Percentiles rank a stretch among this genome's conserved stretches.
Conservation (phyloP, 2,797 vertebrate species). For the Synanceia verrucosa region DNA sequence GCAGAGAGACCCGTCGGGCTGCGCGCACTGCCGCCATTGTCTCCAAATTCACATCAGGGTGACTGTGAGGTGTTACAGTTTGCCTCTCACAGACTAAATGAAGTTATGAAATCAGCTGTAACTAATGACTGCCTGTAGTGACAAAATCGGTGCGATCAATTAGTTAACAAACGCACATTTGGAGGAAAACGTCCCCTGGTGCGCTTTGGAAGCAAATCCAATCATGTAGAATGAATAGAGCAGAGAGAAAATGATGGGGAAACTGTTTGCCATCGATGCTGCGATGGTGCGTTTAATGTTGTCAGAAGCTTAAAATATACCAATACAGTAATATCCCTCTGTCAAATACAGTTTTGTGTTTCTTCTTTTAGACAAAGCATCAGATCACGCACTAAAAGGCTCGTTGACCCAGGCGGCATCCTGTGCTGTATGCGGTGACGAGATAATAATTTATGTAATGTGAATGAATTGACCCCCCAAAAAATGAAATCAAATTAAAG, state of each 20-base stretch:
- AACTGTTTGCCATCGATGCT: not conserved
- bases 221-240: not conserved
- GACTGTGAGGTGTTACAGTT: not conserved
- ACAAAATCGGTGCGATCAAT: not conserved
- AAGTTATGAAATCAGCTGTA: too few relatives aligned
- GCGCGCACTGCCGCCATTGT: slow-evolving; percentile 1
- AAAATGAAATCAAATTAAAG: too few relatives aligned
- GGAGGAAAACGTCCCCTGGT: not conserved
- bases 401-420: too few relatives aligned
- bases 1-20: slow-evolving; percentile 40
- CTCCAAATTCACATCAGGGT: slow-evolving; percentile 9
- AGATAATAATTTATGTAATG: too few relatives aligned
- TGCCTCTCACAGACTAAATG: not conserved
- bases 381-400: too few relatives aligned
- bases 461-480: too few relatives aligned
- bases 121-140: not conserved
- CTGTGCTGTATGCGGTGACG: too few relatives aligned
- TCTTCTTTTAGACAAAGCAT: too few relatives aligned
- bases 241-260: not conserved
- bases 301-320: not conserved
- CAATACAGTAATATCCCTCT: too few relatives aligned
- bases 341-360: too few relatives aligned
- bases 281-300: not conserved
- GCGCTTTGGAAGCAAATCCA: not conserved
- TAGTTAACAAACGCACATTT: not conserved